Evolutionary conservation across 2,113 vertebrate species (phyloP).

Genomic region (Malurus melanocephalus): DNA sequence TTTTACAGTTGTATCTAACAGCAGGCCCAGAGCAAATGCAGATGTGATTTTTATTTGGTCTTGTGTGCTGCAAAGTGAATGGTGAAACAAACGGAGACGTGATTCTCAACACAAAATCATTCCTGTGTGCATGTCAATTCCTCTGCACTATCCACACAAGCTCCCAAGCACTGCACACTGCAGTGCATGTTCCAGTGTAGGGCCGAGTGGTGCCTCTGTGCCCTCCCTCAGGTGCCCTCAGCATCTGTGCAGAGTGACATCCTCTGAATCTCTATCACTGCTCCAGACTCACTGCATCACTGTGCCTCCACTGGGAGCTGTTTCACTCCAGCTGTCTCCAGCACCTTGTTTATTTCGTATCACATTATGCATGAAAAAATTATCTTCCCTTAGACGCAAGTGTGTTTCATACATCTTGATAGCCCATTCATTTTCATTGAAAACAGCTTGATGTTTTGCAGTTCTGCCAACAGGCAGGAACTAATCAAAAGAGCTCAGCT

Average conservation of each 20-base stretch:
- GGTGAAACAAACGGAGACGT: rapidly evolving
- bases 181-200: background rate
- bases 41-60: background rate
- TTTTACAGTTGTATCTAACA: background rate
- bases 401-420: background rate
- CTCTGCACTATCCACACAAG: rapidly evolving
- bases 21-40: background rate
- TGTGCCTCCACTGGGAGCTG: rapidly evolving
- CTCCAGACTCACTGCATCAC: background rate
- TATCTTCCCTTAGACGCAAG: background rate
- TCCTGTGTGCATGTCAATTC: rapidly evolving
- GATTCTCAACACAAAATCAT: background rate
- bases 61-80: background rate
- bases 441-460: background rate
- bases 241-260: background rate
- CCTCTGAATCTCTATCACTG: background rate
- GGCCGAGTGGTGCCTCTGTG: rapidly evolving
- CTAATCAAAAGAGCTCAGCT: background rate
- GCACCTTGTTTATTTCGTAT: background rate
- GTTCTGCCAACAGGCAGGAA: background rate
- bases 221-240: rapidly evolving
- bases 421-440: background rate
- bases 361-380: background rate
- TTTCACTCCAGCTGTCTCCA: background rate
- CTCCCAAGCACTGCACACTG: background rate